Conservation (phyloP, 2,797 vertebrate species). For the Uromys caudimaculatus region DNA sequence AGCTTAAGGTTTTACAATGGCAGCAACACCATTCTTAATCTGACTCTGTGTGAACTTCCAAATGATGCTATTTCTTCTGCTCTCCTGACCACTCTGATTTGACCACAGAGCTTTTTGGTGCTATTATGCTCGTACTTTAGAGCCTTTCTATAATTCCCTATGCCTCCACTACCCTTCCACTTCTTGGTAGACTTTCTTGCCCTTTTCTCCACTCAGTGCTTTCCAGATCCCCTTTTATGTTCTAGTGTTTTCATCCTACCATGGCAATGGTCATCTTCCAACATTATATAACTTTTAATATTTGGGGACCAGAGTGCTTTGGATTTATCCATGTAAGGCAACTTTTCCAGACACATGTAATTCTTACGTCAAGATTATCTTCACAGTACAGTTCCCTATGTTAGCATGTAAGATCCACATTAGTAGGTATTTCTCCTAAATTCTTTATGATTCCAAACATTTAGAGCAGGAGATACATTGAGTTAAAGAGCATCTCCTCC, state of each 20-base stretch:
- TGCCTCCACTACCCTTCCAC: not conserved
- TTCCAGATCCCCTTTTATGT: not conserved
- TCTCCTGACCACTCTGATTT: not conserved
- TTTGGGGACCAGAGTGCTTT: not conserved
- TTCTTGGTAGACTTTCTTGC: not conserved
- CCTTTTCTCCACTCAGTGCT: not conserved
- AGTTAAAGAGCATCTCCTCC: not conserved
- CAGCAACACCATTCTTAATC: not conserved
- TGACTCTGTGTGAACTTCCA: too few relatives aligned
- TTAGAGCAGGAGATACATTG: not conserved
- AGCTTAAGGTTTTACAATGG: not conserved
- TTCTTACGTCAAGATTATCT: not conserved
- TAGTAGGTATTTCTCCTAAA: not conserved
- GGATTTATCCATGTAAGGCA: not conserved
- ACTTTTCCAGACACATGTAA: not conserved
- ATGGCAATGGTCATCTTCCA: not conserved
- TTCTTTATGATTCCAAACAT: not conserved
- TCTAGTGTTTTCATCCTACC: not conserved
- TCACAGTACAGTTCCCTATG: not conserved
- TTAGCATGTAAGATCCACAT: not conserved
- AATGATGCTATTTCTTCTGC: not conserved
- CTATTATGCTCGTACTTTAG: not conserved
- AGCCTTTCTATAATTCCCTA: not conserved
- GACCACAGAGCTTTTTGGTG: fast-evolving
- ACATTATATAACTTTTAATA: not conserved